These are phyloP conservation scores for Heteropelma amictum DNA, from an alignment of 2,888 invertebrate species.

Conservation along the genomic window DNA sequence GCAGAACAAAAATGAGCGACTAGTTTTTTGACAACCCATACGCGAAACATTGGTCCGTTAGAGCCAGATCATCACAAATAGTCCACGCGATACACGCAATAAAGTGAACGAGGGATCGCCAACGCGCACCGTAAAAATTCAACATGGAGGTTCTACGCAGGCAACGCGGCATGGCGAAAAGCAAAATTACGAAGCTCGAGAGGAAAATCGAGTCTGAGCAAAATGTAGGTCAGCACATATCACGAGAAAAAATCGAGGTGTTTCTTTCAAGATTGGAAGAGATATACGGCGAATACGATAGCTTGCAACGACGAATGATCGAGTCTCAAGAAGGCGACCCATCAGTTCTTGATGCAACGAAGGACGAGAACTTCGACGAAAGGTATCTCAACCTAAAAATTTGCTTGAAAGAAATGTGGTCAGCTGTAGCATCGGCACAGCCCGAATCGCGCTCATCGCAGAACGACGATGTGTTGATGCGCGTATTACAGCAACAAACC, in stretches of 20 bases:
- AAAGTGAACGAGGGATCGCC: too few species aligned
- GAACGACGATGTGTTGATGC: constrained; percentile 3
- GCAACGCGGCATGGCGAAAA: background rate
- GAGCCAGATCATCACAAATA: too few species aligned
- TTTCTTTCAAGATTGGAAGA: background rate
- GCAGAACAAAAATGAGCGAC: too few species aligned
- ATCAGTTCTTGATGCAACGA: background rate
- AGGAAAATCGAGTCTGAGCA: background rate
- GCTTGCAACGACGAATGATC: background rate
- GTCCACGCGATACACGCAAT: too few species aligned
- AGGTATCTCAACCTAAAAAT: constrained; percentile 13
- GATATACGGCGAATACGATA: constrained; percentile 10
- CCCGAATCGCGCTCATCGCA: background rate
- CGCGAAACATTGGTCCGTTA: too few species aligned
- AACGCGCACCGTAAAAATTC: background rate
- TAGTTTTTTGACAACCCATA: too few species aligned
- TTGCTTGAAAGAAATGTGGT: background rate
- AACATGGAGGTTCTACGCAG: constrained; percentile 12
- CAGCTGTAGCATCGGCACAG: background rate
- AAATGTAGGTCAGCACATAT: background rate
- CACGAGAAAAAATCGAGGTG: constrained; percentile 13
- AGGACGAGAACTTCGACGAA: constrained; percentile 22
- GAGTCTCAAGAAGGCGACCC: background rate
- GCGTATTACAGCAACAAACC: constrained; percentile 21
- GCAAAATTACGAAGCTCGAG: background rate